phyloP scores from a whole-genome alignment of 2,888 invertebrate genomes.

The Drepanosiphum platanoidis region DNA sequence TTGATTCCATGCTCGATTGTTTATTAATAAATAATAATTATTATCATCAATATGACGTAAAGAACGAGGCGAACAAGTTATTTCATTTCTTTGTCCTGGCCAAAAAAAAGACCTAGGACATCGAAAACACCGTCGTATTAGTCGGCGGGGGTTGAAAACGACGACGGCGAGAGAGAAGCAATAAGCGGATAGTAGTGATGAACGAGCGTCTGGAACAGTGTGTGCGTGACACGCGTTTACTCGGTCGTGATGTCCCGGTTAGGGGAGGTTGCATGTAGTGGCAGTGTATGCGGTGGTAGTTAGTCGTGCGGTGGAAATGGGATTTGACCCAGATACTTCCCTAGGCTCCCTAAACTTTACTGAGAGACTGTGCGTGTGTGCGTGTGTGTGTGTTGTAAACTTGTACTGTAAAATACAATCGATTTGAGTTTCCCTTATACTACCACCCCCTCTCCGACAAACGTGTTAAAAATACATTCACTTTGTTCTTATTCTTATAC shows the following conservation, averaged over 20 bases:
- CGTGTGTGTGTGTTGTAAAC: slow-evolving; percentile 27
- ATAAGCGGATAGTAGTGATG: background rate
- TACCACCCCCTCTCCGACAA: too few relatives aligned
- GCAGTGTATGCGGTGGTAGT: background rate
- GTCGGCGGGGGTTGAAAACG: background rate
- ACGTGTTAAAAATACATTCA: slow-evolving; percentile 23
- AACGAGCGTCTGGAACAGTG: slow-evolving; percentile 43
- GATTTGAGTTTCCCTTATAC: slow-evolving; percentile 22
- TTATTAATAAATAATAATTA: too few relatives aligned
- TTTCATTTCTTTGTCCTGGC: background rate
- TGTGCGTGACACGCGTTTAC: slow-evolving; percentile 27
- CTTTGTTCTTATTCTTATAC: background rate
- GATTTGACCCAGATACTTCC: slow-evolving; percentile 52
- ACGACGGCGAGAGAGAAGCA: background rate
- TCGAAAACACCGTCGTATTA: slow-evolving; percentile 2
- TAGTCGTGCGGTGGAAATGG: background rate
- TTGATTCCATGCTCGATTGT: background rate
- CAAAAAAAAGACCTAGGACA: slow-evolving; percentile 56
- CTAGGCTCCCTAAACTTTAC: slow-evolving; percentile 3
- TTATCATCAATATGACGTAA: too few relatives aligned
- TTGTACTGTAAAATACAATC: slow-evolving; percentile 46
- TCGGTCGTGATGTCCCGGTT: background rate
- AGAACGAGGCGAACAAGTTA: background rate
- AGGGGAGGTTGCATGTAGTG: slow-evolving; percentile 22
- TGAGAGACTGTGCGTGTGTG: background rate